A percentile compares a stretch with the other conserved stretches of the same genome.
phyloP scores from a whole-genome alignment of 2,113 vertebrate genomes.

The Larimichthys polyactis region DNA sequence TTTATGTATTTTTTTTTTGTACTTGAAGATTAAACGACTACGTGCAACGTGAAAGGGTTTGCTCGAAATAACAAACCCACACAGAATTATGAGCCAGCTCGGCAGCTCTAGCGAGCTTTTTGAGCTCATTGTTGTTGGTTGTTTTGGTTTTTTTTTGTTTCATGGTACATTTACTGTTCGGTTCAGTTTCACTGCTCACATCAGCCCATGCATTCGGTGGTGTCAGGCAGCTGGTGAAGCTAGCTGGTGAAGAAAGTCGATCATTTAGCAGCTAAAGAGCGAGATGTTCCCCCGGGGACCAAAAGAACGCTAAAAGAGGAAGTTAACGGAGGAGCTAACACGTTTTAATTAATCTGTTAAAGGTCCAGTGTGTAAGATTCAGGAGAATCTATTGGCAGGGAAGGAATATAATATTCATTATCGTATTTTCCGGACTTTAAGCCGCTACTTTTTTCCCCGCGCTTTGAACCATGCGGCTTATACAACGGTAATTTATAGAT shows the following conservation, averaged over 20 bases:
- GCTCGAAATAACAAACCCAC: background rate
- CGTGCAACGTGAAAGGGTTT: background rate
- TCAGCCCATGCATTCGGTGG: background rate
- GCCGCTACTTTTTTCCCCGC: too few relatives aligned
- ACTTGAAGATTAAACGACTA: background rate
- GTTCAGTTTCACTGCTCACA: conserved; percentile 16
- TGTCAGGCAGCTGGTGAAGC: conserved; percentile 16
- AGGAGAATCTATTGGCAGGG: too few relatives aligned
- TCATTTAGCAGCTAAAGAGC: conserved; percentile 10
- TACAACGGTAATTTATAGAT: too few relatives aligned
- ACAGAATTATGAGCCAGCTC: conserved; percentile 4
- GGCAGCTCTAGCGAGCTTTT: background rate
- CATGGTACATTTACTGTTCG: conserved; percentile 1
- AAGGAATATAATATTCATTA: too few relatives aligned
- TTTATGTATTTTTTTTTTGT: background rate
- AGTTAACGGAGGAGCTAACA: background rate
- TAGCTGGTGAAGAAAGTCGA: background rate
- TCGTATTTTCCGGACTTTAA: too few relatives aligned
- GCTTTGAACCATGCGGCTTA: too few relatives aligned
- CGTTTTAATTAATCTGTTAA: background rate
- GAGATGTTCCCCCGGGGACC: background rate
- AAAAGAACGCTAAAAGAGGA: conserved; percentile 9
- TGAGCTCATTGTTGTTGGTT: background rate
- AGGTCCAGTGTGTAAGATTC: too few relatives aligned
- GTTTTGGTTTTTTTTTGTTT: background rate